These are phyloP conservation scores for Dexiosoma caninum DNA, from an alignment of 2,888 invertebrate genomes.

Conservation along the genomic window DNA sequence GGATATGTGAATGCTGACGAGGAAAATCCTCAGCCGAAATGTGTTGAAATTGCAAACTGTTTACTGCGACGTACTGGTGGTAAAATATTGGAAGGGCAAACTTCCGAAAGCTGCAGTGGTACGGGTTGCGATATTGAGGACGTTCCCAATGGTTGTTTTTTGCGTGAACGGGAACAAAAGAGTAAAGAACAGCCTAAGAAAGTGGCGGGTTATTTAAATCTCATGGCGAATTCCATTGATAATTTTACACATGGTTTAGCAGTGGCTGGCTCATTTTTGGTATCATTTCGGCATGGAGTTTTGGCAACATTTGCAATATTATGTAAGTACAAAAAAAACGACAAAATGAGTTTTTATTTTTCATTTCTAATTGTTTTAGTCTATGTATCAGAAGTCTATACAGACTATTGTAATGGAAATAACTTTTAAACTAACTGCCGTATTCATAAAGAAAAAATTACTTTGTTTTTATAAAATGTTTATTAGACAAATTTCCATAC, in stretches of 20 bases:
- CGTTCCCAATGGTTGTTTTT: constrained; percentile 77
- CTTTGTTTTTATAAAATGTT: too few relatives aligned
- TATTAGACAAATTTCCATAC: too few relatives aligned
- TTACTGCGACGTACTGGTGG: constrained; percentile 76
- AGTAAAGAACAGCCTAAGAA: constrained; percentile 74
- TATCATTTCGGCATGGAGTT: constrained; percentile 92
- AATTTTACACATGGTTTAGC: constrained; percentile 99
- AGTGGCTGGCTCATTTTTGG: constrained; percentile 97
- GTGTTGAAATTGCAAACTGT: constrained; percentile 78
- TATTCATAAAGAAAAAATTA: too few relatives aligned
- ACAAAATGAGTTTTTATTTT: too few relatives aligned
- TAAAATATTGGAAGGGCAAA: constrained; percentile 74
- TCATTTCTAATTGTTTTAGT: too few relatives aligned
- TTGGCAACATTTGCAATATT: constrained; percentile 96
- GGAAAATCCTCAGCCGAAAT: constrained; percentile 77
- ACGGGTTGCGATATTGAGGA: constrained; percentile 77
- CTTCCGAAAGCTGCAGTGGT: constrained; percentile 71
- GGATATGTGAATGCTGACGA: constrained; percentile 81
- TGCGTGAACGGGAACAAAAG: constrained; percentile 75
- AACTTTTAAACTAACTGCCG: too few relatives aligned
- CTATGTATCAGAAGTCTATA: too few relatives aligned
- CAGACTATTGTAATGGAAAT: too few relatives aligned
- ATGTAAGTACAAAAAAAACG: constrained; percentile 79
- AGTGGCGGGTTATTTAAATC: constrained; percentile 94
- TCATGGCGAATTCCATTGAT: constrained; percentile 97